A percentile compares a stretch with the other conserved stretches of the same genome.
Evolutionary conservation across 2,888 invertebrate genomes (phyloP).

Genomic region (Pandemis corylana): DNA sequence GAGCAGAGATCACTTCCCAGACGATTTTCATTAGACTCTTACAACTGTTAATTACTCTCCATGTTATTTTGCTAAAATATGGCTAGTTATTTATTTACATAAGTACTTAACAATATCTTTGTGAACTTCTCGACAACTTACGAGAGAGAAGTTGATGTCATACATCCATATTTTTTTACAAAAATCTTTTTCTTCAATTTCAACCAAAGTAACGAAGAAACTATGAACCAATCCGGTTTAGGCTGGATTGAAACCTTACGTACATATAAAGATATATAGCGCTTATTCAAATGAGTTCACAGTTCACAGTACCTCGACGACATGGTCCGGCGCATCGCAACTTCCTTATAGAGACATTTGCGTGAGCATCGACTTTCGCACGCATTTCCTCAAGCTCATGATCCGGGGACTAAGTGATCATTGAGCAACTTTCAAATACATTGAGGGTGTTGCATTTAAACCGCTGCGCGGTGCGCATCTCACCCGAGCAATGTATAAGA

Average conservation of each 20-base stretch:
- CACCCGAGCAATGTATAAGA: not conserved
- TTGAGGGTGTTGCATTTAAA: not conserved
- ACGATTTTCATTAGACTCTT: too few species aligned
- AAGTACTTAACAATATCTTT: too few species aligned
- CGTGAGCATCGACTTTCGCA: conserved; percentile 35
- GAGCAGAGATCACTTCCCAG: too few species aligned
- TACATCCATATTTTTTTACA: not conserved
- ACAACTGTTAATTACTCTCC: too few species aligned
- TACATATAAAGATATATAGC: not conserved
- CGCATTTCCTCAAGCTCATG: conserved; percentile 22
- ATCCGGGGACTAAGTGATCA: not conserved
- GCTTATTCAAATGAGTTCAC: conserved; percentile 2
- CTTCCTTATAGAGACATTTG: conserved; percentile 22
- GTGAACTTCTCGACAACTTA: not conserved
- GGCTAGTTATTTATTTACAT: too few species aligned
- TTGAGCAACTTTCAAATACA: not conserved
- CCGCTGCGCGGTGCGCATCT: not conserved
- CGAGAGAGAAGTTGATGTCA: not conserved
- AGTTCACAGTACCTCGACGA: conserved; percentile 1
- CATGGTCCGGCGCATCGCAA: conserved; percentile 8
- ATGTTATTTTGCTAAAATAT: too few species aligned
- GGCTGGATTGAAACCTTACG: not conserved
- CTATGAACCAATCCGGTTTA: not conserved
- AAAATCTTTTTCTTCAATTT: not conserved
- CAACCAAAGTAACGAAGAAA: not conserved